Evolutionary conservation across 1,140 invertebrate genomes (phyloP).

Genomic region (Neotoxoptera formosana): DNA sequence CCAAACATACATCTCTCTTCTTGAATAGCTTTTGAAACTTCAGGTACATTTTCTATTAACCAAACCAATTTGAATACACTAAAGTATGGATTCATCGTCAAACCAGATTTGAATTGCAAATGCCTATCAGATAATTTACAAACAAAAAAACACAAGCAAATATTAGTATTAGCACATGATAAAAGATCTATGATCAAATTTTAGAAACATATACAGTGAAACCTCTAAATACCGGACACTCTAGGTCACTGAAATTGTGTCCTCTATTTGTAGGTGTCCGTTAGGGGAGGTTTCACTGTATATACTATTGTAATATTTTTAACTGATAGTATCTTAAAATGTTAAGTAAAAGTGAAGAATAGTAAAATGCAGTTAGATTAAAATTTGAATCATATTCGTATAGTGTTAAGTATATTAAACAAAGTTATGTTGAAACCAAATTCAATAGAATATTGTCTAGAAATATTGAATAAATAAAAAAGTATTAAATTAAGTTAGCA

Average conservation of each 20-base stretch:
- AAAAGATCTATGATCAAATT: not conserved
- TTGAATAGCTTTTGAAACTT: conserved; percentile 79
- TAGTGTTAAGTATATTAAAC: not conserved
- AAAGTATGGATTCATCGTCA: conserved; percentile 97
- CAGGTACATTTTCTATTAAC: conserved; percentile 89
- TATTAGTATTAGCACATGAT: not conserved
- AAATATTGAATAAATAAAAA: not conserved
- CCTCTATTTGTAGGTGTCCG: no score
- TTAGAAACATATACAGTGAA: no score
- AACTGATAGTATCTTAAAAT: not conserved
- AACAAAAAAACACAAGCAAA: not conserved
- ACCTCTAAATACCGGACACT: no score
- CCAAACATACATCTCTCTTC: conserved; percentile 86
- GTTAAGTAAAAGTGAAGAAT: not conserved
- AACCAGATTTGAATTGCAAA: conserved; percentile 69
- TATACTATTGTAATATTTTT: not conserved
- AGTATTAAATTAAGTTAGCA: not conserved
- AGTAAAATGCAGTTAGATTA: not conserved
- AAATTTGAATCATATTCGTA: no score
- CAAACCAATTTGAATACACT: conserved; percentile 92
- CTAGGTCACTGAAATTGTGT: no score
- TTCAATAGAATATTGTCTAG: not conserved
- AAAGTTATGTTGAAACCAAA: not conserved
- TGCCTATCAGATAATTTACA: conserved; percentile 59
- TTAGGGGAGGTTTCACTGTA: no score